Evolutionary conservation across 2,888 invertebrate species (phyloP).

Genomic region (Rhogogaster chlorosoma): DNA sequence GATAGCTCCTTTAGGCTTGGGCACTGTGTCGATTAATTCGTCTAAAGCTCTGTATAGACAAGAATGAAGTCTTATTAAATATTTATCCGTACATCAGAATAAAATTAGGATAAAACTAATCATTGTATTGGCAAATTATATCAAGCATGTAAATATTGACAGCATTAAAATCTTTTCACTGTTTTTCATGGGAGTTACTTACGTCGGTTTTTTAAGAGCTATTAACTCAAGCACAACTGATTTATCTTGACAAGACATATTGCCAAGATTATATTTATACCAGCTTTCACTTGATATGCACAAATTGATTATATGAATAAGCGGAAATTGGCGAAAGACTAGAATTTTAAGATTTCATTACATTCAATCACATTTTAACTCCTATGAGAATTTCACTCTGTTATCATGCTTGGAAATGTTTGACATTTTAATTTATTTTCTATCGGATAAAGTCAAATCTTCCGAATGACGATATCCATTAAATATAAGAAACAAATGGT

Average conservation of each 20-base stretch:
- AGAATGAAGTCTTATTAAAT: conserved; percentile 10
- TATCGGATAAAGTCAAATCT: neutral
- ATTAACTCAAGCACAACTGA: conserved; percentile 56
- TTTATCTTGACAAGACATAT: conserved; percentile 45
- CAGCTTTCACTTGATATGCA: neutral
- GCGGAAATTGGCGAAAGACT: neutral
- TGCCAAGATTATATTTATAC: neutral
- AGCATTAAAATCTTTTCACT: neutral
- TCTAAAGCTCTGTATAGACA: conserved; percentile 63
- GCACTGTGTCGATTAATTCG: conserved; percentile 65
- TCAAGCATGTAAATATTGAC: neutral
- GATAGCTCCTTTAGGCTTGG: conserved; percentile 70
- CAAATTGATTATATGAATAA: neutral
- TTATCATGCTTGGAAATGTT: neutral
- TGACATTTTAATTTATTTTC: neutral
- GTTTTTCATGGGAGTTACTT: conserved; percentile 55
- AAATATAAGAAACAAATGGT: neutral
- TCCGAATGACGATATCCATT: neutral
- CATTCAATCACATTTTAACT: neutral
- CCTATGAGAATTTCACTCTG: neutral
- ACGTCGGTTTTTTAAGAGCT: conserved; percentile 66
- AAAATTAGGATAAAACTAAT: neutral
- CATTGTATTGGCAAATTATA: conserved; percentile 2
- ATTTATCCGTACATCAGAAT: neutral
- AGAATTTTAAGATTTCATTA: conserved; percentile 11